phyloP scores from a whole-genome alignment of 2,113 vertebrate genomes.

The Microtus montanus region DNA sequence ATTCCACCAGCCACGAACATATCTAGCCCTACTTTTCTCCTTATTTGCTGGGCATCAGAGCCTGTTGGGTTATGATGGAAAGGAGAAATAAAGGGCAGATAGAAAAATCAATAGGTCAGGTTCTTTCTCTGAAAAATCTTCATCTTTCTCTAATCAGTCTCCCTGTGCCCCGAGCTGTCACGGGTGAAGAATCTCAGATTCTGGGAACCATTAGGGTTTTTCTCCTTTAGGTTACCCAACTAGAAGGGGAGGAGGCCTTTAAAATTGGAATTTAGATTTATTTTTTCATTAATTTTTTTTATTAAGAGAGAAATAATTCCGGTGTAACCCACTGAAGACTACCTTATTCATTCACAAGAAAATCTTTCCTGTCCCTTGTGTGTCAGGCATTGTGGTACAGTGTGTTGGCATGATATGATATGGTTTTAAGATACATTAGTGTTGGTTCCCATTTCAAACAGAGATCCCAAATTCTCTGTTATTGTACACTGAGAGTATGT shows the following conservation, averaged over 20 bases:
- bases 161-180: background rate
- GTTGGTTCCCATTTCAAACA: background rate
- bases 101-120: background rate
- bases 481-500: background rate
- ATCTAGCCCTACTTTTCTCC: background rate
- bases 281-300: background rate
- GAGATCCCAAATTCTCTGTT: background rate
- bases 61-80: background rate
- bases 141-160: background rate
- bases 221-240: background rate
- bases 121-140: background rate
- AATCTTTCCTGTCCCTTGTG: background rate
- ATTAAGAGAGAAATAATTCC: background rate
- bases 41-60: background rate
- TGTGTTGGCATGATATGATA: background rate
- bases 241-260: background rate
- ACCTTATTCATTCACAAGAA: background rate
- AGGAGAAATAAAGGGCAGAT: background rate
- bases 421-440: background rate
- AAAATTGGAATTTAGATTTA: constrained; percentile 16
- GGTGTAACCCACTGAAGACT: background rate
- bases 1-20: background rate
- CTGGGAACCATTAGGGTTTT: background rate
- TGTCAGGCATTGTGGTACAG: background rate
- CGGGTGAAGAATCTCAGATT: background rate